Base-by-base conservation (phyloP, 1,140 invertebrate genomes). In the Sesamia nonagrioides region DNA sequence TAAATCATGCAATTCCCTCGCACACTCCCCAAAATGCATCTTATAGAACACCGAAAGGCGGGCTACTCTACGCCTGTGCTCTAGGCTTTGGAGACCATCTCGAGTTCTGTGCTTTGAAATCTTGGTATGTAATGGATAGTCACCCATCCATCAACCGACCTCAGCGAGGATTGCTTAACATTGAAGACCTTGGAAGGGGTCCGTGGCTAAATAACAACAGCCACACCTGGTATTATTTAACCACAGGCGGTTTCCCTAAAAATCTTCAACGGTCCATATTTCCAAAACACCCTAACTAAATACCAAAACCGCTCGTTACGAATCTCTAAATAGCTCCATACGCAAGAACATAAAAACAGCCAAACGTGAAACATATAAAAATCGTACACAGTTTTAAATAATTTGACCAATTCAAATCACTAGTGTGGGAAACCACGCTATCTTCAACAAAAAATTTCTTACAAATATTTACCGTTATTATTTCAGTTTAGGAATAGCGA, bases 351-450 rank as follows among this genome's bases (percentile, higher is more conserved):
- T 50, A 50, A 13, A 76, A 60, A 63, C 37, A 42, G 21, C 54
- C 58, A 76, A 76, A 76, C 33, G 61, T 77, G 61, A 68, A 77
- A 54, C 60, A 66, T 45, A 76, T 76, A 52, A 77, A 75, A 77
- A 68, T 68, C 74, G 45, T 77, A 77, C 74, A 77, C 50, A 35
- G 18, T 45, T n/a, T 80, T 60, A 77, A 73, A 60, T 45, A 86
- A 86, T 73, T 50, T 78, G 78, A 89, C 83, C 85, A 76, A 58
- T 56, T 66, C 88, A 79, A 91, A 93, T 89, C 75, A 72, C 80
- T 77, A 91, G 84, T 89, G 89, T 93, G 91, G 91, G 91, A 93
- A 91, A 82, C 79, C 90, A 92, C 87, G 89, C 87, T 69, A 90
- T 72, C 37, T 60, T 37, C 11, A 68, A 77, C 15, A 48, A 40